Base-by-base conservation (phyloP, 23 tunicate genomes). In the Pegea sp. region DNA sequence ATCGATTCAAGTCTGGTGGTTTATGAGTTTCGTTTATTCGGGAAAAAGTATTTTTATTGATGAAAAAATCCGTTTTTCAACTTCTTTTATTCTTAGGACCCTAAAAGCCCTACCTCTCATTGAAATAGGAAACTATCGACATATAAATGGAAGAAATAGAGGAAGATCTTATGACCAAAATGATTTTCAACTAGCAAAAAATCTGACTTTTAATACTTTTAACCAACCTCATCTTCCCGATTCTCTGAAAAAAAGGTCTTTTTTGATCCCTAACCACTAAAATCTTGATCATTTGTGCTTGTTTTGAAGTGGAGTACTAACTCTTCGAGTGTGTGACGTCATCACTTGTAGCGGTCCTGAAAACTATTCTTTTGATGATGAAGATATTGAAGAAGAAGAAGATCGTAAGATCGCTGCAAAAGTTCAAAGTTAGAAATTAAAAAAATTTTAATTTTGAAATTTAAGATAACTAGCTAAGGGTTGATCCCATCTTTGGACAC, bases 91-190 rank as follows among this genome's bases (percentile, higher is more conserved):
- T 54, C 0, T 11, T 66, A 84, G 95, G 46, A 65, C 68, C 2
- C 60, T 68, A 59, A 84, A 84, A 68, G 95, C 95, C 1, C 66
- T 84, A 5, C 95, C 95, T 7, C 27, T 84, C 20, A 73, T 84
- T 26, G 64, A 79, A 6, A 66, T 81, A 29, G 95, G 95, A 33
- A 73, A 68, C 33, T 84, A 84, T 33, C 24, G 31, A 21, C 95
- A 84, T 42, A 66, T 53, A 29, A 42, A 69, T 1, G 95, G 95
- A 2, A 48, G 95, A 64, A 62, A 84, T 49, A 87, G 76, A 55
- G 88, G 78, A 4, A 75, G 69, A 43, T 30, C 33, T 4, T 62
- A 69, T 30, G 53, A 21, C 29, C 51, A 66, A 0, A 61, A 54
- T 24, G 96, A 87, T 52, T 69, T 87, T 34, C 68, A 75, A 44